phyloP scores from a whole-genome alignment of 2,113 vertebrate species.

The Stictonetta naevosa region DNA sequence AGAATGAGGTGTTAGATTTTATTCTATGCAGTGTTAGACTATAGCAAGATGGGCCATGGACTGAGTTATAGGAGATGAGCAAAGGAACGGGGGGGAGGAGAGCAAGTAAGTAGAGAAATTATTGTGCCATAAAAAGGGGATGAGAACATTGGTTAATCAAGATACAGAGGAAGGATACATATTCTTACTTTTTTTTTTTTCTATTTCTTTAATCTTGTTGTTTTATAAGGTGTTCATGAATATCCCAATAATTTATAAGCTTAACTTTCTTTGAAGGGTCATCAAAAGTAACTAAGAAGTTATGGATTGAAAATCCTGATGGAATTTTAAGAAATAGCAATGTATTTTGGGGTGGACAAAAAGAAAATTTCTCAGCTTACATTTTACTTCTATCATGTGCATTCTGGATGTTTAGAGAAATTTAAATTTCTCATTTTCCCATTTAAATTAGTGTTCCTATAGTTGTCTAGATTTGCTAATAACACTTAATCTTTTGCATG shows the following conservation, averaged over 20 bases:
- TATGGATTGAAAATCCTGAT: neutral
- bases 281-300: neutral
- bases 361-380: conserved; percentile 16
- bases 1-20: neutral
- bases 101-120: neutral
- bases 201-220: neutral
- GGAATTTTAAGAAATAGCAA: neutral
- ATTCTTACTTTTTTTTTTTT: neutral
- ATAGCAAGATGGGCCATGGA: neutral
- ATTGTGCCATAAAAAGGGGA: neutral
- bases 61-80: neutral
- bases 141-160: neutral
- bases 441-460: neutral
- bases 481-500: conserved; percentile 32
- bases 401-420: conserved; percentile 12
- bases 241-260: neutral
- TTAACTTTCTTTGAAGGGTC: neutral
- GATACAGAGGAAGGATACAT: neutral
- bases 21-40: neutral
- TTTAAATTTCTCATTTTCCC: neutral
- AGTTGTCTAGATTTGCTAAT: conserved; percentile 27
- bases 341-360: neutral
- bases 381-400: conserved; percentile 68
- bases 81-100: neutral
- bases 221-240: neutral